Evolutionary conservation across 2,113 vertebrate genomes (phyloP).

Genomic region (Coracopsis vasa): DNA sequence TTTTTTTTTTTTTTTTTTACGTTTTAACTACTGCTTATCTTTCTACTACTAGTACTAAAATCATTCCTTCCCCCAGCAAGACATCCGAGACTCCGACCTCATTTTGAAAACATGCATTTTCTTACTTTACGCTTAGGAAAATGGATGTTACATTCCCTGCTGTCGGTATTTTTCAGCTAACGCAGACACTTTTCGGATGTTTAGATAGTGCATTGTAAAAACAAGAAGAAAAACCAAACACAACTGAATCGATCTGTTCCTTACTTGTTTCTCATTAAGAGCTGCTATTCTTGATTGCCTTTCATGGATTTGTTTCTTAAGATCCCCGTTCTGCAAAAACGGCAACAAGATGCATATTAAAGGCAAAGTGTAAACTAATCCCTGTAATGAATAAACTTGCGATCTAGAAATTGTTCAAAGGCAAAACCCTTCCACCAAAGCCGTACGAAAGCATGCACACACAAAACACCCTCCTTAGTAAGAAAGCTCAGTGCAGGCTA

Average conservation of each 20-base stretch:
- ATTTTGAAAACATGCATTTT: conserved; percentile 57
- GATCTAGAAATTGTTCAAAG: conserved; percentile 62
- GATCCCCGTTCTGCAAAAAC: conserved; percentile 83
- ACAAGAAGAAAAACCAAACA: conserved; percentile 32
- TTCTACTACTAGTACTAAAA: conserved; percentile 28
- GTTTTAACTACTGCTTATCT: conserved; percentile 60
- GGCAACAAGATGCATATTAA: conserved; percentile 69
- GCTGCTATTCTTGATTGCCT: conserved; percentile 82
- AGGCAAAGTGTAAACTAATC: conserved; percentile 58
- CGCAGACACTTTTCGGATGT: conserved; percentile 69
- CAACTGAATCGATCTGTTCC: conserved; percentile 54
- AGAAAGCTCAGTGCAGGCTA: conserved; percentile 63
- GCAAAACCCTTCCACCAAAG: conserved; percentile 38
- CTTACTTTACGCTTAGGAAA: conserved; percentile 45
- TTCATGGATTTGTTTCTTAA: conserved; percentile 86
- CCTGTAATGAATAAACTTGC: conserved; percentile 60
- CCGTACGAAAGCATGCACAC: conserved; percentile 64
- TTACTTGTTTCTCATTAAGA: conserved; percentile 89
- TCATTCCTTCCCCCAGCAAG: conserved; percentile 28
- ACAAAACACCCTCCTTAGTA: conserved; percentile 49
- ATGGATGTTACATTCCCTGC: conserved; percentile 50
- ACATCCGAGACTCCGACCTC: conserved; percentile 2
- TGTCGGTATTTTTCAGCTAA: conserved; percentile 43
- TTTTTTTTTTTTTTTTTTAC: conserved; percentile 53
- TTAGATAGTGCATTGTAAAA: conserved; percentile 65